These are phyloP conservation scores for Akabosia matsudoensis DNA, from an alignment of 1,140 invertebrate species.

Conservation along the genomic window DNA sequence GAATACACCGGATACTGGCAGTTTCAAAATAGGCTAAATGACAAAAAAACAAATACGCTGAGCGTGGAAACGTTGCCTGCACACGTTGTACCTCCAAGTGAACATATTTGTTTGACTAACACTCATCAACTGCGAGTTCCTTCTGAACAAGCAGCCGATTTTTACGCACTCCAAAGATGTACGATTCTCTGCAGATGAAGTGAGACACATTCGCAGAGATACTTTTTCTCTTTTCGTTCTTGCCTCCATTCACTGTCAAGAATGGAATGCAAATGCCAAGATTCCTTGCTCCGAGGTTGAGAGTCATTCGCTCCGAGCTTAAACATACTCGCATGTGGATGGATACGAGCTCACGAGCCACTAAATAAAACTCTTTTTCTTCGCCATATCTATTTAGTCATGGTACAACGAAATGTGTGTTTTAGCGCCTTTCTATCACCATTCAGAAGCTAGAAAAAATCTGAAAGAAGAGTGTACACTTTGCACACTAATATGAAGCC, in stretches of 20 bases:
- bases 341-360: too few relatives aligned
- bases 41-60: too few relatives aligned
- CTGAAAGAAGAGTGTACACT: too few relatives aligned
- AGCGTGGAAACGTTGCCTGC: too few relatives aligned
- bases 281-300: constrained; percentile 22
- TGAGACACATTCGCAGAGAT: neutral
- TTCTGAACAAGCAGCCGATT: neutral
- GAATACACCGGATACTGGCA: too few relatives aligned
- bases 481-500: too few relatives aligned
- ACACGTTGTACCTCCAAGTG: too few relatives aligned
- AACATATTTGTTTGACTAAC: neutral
- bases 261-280: constrained; percentile 23
- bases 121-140: neutral
- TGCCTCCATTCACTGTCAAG: constrained; percentile 7
- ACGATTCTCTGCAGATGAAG: neutral
- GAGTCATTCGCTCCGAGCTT: neutral
- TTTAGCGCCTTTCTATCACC: neutral
- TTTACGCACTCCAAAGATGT: neutral
- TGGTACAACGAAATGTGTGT: neutral
- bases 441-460: neutral
- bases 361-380: neutral
- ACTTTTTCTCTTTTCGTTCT: neutral
- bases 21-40: too few relatives aligned
- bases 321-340: too few relatives aligned
- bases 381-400: neutral